Evolutionary conservation across 2,113 vertebrate genomes (phyloP), one percentile per base, ranked within the genome.

Genomic region (Festucalex cinctus): DNA sequence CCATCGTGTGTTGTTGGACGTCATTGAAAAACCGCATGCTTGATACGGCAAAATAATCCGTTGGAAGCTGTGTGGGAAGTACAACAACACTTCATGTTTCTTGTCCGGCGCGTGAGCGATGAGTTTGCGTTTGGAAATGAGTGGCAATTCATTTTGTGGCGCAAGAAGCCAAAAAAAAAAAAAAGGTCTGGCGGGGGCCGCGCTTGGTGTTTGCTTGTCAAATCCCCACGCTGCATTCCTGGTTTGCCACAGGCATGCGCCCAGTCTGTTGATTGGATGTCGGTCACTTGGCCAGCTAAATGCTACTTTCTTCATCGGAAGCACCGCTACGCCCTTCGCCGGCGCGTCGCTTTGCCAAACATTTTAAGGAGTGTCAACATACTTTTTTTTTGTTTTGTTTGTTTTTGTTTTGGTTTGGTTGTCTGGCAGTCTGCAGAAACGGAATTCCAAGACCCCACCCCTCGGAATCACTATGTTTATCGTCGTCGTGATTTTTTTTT

Each of bases 241-340:
- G 41, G 24, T 62, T n/a, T 66, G 73, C 83, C 83, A 75, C 82
- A 89, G 81, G 79, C 82, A 71, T 73, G 79, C 73, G 79, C 70
- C 6, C 17, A 74, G 69, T 46, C 76, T 75, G 44, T 62, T 62
- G 62, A 72, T 75, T 63, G 69, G 71, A 68, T 39, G 1, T 68
- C 62, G 84, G 78, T 82, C 81, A 74, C 56, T 63, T 44, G 58
- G 65, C 46, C 60, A 76, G 77, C 80, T 82, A 72, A 83, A 32
- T 62, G 74, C 59, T 70, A 39, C 72, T 82, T 79, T 79, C 64
- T 70, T 37, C 53, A 24, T 70, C 69, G 76, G 64, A 73, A 68
- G 59, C 46, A 19, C 43, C 9, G 65, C 68, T 65, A 75, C 76
- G n/a, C 85, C 80, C 82, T 68, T 0, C 53, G 36, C 28, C 0